These are phyloP conservation scores for Taenaris catops DNA, from an alignment of 2,888 invertebrate genomes.

Conservation along the genomic window DNA sequence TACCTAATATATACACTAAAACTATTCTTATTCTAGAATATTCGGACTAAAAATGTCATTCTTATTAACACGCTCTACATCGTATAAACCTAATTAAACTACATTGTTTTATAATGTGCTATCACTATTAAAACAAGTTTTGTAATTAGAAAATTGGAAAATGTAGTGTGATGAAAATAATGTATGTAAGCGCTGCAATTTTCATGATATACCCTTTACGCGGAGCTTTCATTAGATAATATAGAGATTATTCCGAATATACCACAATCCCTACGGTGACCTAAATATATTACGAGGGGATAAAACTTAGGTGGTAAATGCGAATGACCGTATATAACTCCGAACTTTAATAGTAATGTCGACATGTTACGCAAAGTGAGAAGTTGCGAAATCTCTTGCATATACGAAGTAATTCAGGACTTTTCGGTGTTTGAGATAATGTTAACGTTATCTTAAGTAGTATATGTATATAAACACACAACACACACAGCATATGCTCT, in stretches of 20 bases:
- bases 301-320: conserved; percentile 27
- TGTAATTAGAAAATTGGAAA: no score
- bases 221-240: background rate
- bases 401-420: conserved; percentile 23
- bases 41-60: no score
- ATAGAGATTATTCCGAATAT: conserved; percentile 4
- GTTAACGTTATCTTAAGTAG: conserved; percentile 7
- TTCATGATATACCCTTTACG: background rate
- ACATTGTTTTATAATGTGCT: no score
- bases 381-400: conserved; percentile 25
- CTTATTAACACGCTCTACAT: no score
- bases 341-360: conserved; percentile 24
- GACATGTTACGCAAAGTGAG: conserved; percentile 26
- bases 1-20: no score
- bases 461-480: background rate
- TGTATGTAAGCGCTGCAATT: no score
- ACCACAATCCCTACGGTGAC: conserved; percentile 21
- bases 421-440: conserved; percentile 24
- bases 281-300: conserved; percentile 26
- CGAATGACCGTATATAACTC: conserved; percentile 27
- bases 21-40: no score
- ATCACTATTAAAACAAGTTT: no score
- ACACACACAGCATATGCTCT: no score
- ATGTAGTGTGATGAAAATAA: no score
- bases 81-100: no score